A percentile compares a stretch with the other conserved stretches of the same genome.
Evolutionary conservation across 2,113 vertebrate genomes (phyloP).

Genomic region (Gambusia holbrooki): DNA sequence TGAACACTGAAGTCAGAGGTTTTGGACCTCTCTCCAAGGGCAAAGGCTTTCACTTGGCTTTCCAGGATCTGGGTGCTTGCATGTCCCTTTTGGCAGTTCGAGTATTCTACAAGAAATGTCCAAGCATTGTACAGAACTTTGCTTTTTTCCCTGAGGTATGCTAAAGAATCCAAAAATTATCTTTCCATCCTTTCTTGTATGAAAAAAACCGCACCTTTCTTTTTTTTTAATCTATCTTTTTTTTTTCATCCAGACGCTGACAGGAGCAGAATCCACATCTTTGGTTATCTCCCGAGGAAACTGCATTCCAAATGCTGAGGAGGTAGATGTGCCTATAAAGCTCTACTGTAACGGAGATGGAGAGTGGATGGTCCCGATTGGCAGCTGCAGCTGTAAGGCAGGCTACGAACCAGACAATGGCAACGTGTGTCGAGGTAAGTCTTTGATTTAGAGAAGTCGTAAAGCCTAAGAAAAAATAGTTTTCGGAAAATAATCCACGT

Average conservation of each 20-base stretch:
- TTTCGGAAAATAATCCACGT: neutral
- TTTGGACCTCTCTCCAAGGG: slow-evolving; percentile 91
- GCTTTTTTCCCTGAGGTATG: slow-evolving; percentile 90
- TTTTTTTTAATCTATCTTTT: neutral
- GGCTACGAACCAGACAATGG: slow-evolving; percentile 93
- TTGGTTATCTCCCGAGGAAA: slow-evolving; percentile 93
- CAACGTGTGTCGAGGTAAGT: slow-evolving; percentile 91
- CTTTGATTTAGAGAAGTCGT: slow-evolving; percentile 13
- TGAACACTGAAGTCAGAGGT: slow-evolving; percentile 97
- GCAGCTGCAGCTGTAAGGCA: slow-evolving; percentile 94
- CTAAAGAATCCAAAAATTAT: neutral
- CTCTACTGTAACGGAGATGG: slow-evolving; percentile 97
- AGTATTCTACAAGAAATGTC: slow-evolving; percentile 98
- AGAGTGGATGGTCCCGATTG: slow-evolving; percentile 99
- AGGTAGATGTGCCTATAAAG: slow-evolving; percentile 95
- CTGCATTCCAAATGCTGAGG: slow-evolving; percentile 93
- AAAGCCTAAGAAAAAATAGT: neutral
- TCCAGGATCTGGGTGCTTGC: slow-evolving; percentile 97
- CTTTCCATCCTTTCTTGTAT: neutral
- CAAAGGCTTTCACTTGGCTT: slow-evolving; percentile 95
- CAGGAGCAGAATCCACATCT: slow-evolving; percentile 95
- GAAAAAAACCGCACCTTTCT: neutral
- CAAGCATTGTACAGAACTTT: slow-evolving; percentile 94
- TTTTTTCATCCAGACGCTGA: slow-evolving; percentile 85
- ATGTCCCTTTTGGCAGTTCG: slow-evolving; percentile 97